Evolutionary conservation across 2,113 vertebrate genomes (phyloP), one percentile per base, ranked within the genome.

Genomic region (Urocolius indicus): DNA sequence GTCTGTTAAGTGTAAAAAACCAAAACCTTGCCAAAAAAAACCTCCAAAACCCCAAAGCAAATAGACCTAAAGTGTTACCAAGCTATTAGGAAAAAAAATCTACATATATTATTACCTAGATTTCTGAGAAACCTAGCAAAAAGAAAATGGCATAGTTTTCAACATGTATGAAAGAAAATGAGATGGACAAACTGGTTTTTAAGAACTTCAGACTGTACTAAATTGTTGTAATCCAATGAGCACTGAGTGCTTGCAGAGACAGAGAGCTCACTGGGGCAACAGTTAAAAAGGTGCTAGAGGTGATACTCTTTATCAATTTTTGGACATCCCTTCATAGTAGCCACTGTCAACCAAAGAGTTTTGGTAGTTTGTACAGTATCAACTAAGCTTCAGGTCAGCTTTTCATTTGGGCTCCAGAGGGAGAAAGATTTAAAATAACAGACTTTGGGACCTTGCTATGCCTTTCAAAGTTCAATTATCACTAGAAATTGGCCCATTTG

Each of bases 211-310:
- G 23, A 54, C 5, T 30, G 4, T 26, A 55, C 4, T 57, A 23
- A 77, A 48, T 55, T 26, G 16, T 3, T 73, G 86, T 91, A 80
- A 51, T 45, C 6, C 18, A 57, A 76, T 51, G 13, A 49, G 7
- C 0, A 0, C 6, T 57, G 58, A 76, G 23, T 34, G 26, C 23
- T 76, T 69, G 20, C 26, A 45, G 30, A 32, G 15, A 62, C 41
- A 89, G 21, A 86, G 13, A 74, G 0, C 9, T 24, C 16, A 21
- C 10, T 49, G 23, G 4, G 6, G 7, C 8, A 88, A 58, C 9
- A 65, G 18, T 19, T 17, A 32, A 61, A 71, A 34, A 26, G 16
- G 13, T 45, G 13, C 11, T 21, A 54, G 41, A 86, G 14, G 5
- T 68, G 12, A 73, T n/a, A 11, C 38, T 90, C 11, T 83, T 62